Percentiles rank a stretch among this genome's conserved stretches.
Conservation (phyloP, 2,888 invertebrate genomes). For the Anorthoa munda region DNA sequence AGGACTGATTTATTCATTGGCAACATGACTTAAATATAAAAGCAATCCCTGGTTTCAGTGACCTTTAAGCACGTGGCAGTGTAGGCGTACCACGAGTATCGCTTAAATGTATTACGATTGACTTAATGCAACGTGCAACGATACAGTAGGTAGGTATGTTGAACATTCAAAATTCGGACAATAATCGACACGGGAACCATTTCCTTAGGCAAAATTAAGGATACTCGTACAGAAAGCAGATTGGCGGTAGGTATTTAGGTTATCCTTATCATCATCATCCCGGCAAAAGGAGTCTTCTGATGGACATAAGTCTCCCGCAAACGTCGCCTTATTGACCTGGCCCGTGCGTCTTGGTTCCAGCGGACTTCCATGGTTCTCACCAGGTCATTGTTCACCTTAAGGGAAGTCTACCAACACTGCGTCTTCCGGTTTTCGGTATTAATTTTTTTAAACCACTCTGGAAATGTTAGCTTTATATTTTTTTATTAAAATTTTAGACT, state of each 20-base stretch:
- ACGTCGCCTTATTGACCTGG: not conserved
- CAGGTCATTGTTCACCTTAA: not conserved
- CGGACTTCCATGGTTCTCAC: not conserved
- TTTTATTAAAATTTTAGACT: not conserved
- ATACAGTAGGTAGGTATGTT: not conserved
- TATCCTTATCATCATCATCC: not conserved
- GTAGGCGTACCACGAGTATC: slow-evolving; percentile 22
- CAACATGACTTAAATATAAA: slow-evolving; percentile 2
- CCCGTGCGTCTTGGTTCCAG: too few species aligned
- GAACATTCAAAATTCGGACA: not conserved
- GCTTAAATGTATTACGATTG: slow-evolving; percentile 2
- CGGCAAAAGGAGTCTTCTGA: not conserved
- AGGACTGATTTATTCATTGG: too few species aligned
- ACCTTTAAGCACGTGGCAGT: slow-evolving; percentile 31
- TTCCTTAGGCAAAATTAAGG: not conserved
- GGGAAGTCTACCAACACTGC: not conserved
- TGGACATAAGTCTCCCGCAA: not conserved
- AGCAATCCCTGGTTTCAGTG: not conserved
- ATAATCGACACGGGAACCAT: not conserved
- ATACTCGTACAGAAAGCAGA: too few species aligned
- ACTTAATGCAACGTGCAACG: slow-evolving; percentile 1
- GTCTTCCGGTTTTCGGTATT: too few species aligned
- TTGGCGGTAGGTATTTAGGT: not conserved
- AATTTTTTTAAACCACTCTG: too few species aligned
- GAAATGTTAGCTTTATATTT: too few species aligned